Base-by-base conservation (phyloP, 2,113 vertebrate genomes). In the Piprites chloris region DNA sequence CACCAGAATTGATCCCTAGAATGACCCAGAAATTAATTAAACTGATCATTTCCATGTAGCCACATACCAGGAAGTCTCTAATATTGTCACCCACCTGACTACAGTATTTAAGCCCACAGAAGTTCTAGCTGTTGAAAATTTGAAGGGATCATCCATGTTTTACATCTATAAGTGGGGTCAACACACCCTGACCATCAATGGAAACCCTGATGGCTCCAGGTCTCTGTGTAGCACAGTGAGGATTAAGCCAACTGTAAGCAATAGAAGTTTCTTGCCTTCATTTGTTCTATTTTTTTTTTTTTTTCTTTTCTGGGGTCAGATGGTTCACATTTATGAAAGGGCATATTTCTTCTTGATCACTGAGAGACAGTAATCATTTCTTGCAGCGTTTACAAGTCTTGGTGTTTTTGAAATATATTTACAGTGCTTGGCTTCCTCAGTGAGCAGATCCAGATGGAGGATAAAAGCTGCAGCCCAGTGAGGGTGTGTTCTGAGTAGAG, bases 1-100 rank as follows among this genome's bases (percentile, higher is more conserved):
- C 88, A 92, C 6, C n/a, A 78, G 44, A 88, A 94, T 21, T 56
- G 85, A 95, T 95, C 10, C 23, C 37, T 85, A 3, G 49, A 78
- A 78, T 89, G 86, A 89, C 66, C 59, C 50, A 87, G 85, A 95
- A 96, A 92, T 94, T 94, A 96, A 94, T 96, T 89, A 92, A 93
- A 78, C 44, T 72, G 69, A 85, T 92, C 42, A 75, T 74, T 85
- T 52, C 46, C 28, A 7, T 44, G 59, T 58, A 77, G 52, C 67
- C 27, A 41, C 16, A 14, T 47, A 41, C 20, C 19, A 56, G 75
- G 58, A 59, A 62, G 55, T 72, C 75, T 90, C 50, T 37, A 16
- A 24, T 27, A 17, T 22, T 46, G 21, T 44, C 4, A 3, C 52
- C 42, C 44, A 55, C 42, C 50, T 67, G 65, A 18, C 24, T 49